Conservation (phyloP, 2,797 vertebrate species). For the Yasuhikotakia modesta region DNA sequence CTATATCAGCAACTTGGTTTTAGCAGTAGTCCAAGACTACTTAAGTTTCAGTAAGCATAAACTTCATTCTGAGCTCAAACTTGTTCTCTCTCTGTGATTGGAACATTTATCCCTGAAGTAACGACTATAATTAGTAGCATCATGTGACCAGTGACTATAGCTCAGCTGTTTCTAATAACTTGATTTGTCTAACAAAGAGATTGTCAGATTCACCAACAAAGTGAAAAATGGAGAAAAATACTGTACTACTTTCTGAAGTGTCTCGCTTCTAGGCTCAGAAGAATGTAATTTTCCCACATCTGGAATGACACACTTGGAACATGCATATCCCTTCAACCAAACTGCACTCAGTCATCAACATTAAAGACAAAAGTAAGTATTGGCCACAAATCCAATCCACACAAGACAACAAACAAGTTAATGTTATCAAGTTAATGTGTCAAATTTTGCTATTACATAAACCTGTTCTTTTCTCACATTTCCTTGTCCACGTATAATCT, state of each 20-base stretch:
- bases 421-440: neutral
- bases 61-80: neutral
- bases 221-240: neutral
- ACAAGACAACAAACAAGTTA: neutral
- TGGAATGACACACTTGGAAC: constrained; percentile 11
- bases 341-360: neutral
- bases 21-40: neutral
- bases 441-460: neutral
- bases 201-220: neutral
- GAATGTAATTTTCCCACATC: constrained; percentile 10
- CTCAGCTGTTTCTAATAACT: neutral
- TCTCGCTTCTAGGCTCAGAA: constrained; percentile 8
- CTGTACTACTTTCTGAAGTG: neutral
- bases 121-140: neutral
- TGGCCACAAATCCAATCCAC: constrained; percentile 16
- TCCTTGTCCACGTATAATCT: constrained; percentile 8
- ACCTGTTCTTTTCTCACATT: constrained; percentile 2
- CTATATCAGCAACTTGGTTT: neutral
- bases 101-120: neutral
- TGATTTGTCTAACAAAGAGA: neutral
- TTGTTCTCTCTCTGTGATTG: neutral
- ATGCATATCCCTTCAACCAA: constrained; percentile 30
- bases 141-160: neutral
- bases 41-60: neutral
- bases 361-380: neutral